Conservation (phyloP, 2,797 vertebrate species). For the Crypturellus tataupa region DNA sequence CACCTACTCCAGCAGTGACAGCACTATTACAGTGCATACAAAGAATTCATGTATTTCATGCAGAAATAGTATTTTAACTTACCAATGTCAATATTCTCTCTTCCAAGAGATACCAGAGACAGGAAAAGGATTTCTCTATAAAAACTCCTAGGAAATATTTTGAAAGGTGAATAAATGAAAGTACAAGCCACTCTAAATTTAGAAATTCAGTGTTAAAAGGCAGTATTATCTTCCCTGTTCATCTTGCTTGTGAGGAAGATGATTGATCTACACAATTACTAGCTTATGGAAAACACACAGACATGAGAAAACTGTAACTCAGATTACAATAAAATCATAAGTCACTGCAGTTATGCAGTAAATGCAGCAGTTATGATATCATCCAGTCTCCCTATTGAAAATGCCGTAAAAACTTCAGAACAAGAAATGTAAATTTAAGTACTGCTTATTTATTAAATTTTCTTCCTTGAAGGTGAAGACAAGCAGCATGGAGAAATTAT, state of each 20-base stretch:
- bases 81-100: conserved; percentile 96
- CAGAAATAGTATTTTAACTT: conserved; percentile 70
- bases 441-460: background rate
- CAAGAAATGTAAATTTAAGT: background rate
- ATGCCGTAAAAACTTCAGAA: background rate
- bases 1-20: background rate
- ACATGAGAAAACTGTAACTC: too few species aligned
- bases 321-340: background rate
- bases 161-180: conserved; percentile 16
- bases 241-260: background rate
- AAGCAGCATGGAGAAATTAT: background rate
- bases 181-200: background rate
- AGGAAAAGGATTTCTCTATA: conserved; percentile 96
- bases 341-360: too few species aligned
- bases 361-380: background rate
- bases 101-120: conserved; percentile 92
- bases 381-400: background rate
- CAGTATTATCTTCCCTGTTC: background rate
- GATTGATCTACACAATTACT: background rate
- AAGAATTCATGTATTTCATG: background rate
- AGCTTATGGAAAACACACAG: background rate
- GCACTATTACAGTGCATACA: background rate
- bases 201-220: background rate
- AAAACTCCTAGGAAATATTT: conserved; percentile 87
- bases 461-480: background rate